Evolutionary conservation across 2,888 invertebrate species (phyloP), one percentile per base, ranked within the genome.

Genomic region (Fissipunctia ypsillon): DNA sequence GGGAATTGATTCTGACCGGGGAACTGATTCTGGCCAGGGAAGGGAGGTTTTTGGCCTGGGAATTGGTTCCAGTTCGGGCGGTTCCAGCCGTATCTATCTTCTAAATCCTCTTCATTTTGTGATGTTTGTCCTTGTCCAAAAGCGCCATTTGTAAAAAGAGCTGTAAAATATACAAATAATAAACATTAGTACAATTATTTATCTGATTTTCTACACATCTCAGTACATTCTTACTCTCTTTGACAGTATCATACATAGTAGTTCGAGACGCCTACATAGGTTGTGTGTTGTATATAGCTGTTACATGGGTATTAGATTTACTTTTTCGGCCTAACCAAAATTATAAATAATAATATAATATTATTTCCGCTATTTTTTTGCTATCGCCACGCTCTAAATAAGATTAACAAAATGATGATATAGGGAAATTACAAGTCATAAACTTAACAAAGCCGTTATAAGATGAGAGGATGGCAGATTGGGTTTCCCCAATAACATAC

Each of bases 11-110:
- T 80, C 16, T 83, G 85, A 0, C 60, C 71, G 0, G 84, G 86
- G 67, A 76, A 80, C 9, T 74, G 79, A 0, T 76, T 77, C 60
- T 85, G 83, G 2, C 74, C 80, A 0, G 83, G 84, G 35, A 81
- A 77, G 81, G 12, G 59, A 12, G 70, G 70, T 56, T 56, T 68
- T 59, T 81, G 85, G 0, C 78, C 78, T 0, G 84, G 83, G 48
- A 83, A 80, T 54, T 76, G 77, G 7, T 77, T 69, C 54, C 68
- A 65, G 57, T 31, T 66, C 9, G 67, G 77, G 2, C 61, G 69
- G 25, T 52, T 48, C 41, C 66, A 74, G 22, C 64, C 93, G 41
- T 94, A 95, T 77, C 93, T 92, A 68, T 95, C 94, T 6, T 95
- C 95, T 68, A 95, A 81, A 22, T 88, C 80, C 0, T 88, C 87